Base-by-base conservation (phyloP, 1,140 invertebrate species). In the Oryzaephilus surinamensis region DNA sequence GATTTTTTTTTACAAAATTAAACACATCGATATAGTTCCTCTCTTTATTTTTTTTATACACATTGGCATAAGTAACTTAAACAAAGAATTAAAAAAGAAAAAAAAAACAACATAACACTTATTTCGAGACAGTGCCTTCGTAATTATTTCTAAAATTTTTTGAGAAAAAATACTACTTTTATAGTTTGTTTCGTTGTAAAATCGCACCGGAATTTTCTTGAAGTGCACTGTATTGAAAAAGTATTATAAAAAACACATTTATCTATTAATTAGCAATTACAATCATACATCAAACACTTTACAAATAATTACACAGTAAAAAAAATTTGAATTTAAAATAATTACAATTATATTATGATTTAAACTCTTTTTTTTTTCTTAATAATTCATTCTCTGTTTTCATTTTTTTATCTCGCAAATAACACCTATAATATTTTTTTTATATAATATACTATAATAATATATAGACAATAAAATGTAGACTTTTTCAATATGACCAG, bases 401-500 rank as follows among this genome's bases (percentile, higher is more conserved):
- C n/a, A n/a, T n/a, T n/a, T n/a, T n/a, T n/a, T n/a, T n/a, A n/a
- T n/a, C n/a, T n/a, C n/a, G n/a, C n/a, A n/a, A n/a, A n/a, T n/a
- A n/a, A n/a, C n/a, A n/a, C n/a, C n/a, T n/a, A n/a, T n/a, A n/a
- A n/a, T n/a, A n/a, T n/a, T n/a, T n/a, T n/a, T n/a, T n/a, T n/a
- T n/a, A n/a, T n/a, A n/a, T n/a, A n/a, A n/a, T 19, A 38, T 4
- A 28, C 19, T 13, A 39, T 38, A 24, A 34, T 33, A 30, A 30
- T 26, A 26, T 26, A 5, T 40, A 16, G 38, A 32, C 38, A 45
- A 42, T 38, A 38, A 36, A 43, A 41, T 38, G 32, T 43, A 46
- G 34, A 36, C 30, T 42, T 41, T 40, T 10, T 6, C 23, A 24
- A 24, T n/a, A 53, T 55, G 55, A 57, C 55, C 52, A 57, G 55